Conservation (phyloP, 2,797 vertebrate species). For the Eulemur albifrons region DNA sequence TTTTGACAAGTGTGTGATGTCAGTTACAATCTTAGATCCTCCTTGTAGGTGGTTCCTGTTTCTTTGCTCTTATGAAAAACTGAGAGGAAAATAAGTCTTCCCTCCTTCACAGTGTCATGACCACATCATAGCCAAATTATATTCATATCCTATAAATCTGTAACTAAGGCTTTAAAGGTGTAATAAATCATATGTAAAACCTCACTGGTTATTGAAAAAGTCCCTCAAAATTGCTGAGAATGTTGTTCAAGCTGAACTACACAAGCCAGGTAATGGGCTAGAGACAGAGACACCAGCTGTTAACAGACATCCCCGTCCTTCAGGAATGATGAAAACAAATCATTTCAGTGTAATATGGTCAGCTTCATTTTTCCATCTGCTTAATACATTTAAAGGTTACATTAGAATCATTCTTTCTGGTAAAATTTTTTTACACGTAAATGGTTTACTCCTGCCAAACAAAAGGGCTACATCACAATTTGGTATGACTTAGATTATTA, state of each 20-base stretch:
- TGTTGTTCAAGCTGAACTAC: background rate
- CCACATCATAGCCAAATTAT: constrained; percentile 10
- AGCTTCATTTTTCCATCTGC: background rate
- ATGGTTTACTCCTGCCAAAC: background rate
- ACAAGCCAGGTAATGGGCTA: background rate
- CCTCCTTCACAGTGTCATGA: background rate
- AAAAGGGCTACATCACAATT: background rate
- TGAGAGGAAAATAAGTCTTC: background rate
- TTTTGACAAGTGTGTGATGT: background rate
- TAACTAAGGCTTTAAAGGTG: constrained; percentile 34
- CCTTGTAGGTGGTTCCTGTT: background rate
- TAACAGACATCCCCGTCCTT: background rate
- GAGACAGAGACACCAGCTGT: background rate
- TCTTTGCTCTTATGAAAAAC: background rate
- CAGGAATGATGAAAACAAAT: background rate
- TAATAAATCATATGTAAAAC: constrained; percentile 13
- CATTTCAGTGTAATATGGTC: background rate
- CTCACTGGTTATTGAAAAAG: background rate
- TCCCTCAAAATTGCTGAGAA: background rate
- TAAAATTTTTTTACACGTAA: background rate
- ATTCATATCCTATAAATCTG: background rate
- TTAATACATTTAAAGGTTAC: background rate
- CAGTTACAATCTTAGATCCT: background rate
- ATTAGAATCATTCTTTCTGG: background rate
- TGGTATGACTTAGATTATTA: background rate